A percentile compares a stretch with the other conserved stretches of the same genome.
Conservation (phyloP, 2,888 invertebrate genomes). For the Hypolimnas misippus region DNA sequence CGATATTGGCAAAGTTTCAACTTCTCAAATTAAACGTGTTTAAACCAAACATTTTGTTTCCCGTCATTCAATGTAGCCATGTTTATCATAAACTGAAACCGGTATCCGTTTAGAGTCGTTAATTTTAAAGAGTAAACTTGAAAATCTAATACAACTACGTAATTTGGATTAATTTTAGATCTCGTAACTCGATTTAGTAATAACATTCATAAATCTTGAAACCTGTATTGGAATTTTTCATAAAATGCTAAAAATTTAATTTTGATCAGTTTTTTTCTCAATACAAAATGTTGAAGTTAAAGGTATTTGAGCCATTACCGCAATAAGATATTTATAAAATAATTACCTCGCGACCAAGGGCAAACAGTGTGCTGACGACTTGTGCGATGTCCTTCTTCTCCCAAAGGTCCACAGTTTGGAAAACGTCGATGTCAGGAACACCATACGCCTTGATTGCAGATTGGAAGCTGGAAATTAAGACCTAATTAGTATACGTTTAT, state of each 20-base stretch:
- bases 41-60: conserved; percentile 43
- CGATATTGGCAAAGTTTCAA: conserved; percentile 72
- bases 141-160: background rate
- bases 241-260: too few species aligned
- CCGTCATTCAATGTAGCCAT: conserved; percentile 37
- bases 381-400: conserved; percentile 96
- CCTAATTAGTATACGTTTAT: background rate
- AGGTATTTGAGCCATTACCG: background rate
- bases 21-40: conserved; percentile 65
- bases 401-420: conserved; percentile 98
- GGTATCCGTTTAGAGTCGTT: conserved; percentile 38
- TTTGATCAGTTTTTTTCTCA: too few species aligned
- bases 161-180: conserved; percentile 11
- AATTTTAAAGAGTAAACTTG: conserved; percentile 23
- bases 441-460: conserved; percentile 94
- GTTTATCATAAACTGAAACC: conserved; percentile 47
- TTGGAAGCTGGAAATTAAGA: conserved; percentile 86
- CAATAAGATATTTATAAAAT: too few species aligned
- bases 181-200: conserved; percentile 34
- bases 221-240: too few species aligned
- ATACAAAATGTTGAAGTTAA: background rate
- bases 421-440: conserved; percentile 94
- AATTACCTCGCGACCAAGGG: conserved; percentile 93
- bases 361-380: conserved; percentile 93
- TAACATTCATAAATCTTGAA: too few species aligned